Evolutionary conservation across 1,140 invertebrate genomes (phyloP), one percentile per base, ranked within the genome.

Genomic region (Nephila pilipes): DNA sequence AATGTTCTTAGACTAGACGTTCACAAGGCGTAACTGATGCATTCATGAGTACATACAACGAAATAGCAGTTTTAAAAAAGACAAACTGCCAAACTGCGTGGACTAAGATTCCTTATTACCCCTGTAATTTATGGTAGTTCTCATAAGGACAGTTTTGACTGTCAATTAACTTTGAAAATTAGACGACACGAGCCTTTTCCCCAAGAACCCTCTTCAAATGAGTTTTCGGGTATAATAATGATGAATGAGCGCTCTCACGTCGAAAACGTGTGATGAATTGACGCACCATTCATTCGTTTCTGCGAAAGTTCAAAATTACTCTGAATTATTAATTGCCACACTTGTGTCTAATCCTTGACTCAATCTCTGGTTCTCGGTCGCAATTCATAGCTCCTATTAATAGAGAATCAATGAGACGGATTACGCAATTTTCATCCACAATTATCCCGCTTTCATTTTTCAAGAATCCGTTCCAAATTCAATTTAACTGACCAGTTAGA

Each of bases 261-360:
- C 80, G 80, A 81, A 81, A 75, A 54, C n/a, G 80, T n/a, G 80
- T 81, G 80, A 81, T 81, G 80, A 81, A 81, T 81, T 55, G 80
- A 75, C 65, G 65, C 12, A 75, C 29, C 65, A 75, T 32, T 75
- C 80, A 54, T 81, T 81, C 80, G 80, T 38, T 38, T 38, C 1
- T 75, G 22, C 20, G 36, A n/a, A 46, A 81, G 80, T 38, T 81
- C 80, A 81, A 81, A 81, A 81, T 38, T 81, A 38, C 80, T 14
- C 80, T 81, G 80, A 81, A 81, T 81, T 81, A 81, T 54, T 81
- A 81, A 81, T 81, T 81, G 80, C 80, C 36, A 29, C 38, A 54
- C 80, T 81, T 81, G 80, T 55, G n/a, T n/a, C 80, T 81, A 81
- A 81, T 81, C 80, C 80, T 25, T n/a, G 65, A 20, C 6, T 4